A percentile compares a stretch with the other conserved stretches of the same genome.
Conservation (phyloP, 2,888 invertebrate genomes). For the Temnothorax ravouxi region DNA sequence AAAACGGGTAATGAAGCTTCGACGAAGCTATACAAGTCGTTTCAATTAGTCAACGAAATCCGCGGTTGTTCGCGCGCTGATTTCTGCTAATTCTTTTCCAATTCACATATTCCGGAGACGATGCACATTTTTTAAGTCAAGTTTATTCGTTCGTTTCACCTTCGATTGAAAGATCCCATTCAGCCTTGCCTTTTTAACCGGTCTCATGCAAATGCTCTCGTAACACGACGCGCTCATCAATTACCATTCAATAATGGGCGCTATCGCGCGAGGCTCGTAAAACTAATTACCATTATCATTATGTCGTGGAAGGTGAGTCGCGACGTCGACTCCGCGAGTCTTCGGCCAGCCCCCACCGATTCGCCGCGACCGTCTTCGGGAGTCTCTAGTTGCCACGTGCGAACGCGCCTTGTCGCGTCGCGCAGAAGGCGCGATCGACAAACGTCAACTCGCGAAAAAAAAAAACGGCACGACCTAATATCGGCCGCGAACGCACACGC, state of each 20-base stretch:
- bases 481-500: slow-evolving; percentile 28
- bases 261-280: slow-evolving; percentile 7
- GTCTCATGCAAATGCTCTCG: background rate
- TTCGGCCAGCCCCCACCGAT: background rate
- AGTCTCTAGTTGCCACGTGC: background rate
- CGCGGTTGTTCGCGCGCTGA: background rate
- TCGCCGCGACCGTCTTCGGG: background rate
- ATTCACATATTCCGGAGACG: background rate
- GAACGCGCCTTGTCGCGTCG: background rate
- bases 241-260: background rate
- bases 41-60: background rate
- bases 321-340: background rate
- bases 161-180: background rate
- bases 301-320: background rate
- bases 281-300: slow-evolving; percentile 11
- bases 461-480: background rate
- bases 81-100: background rate
- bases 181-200: background rate
- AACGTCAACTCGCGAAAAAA: slow-evolving; percentile 1
- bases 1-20: background rate
- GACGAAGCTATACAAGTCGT: background rate
- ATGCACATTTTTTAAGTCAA: background rate
- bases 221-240: background rate
- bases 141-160: too few relatives aligned
- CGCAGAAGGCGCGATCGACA: background rate